These are phyloP conservation scores for Nebria salina DNA, from an alignment of 2,888 invertebrate species.

Conservation along the genomic window DNA sequence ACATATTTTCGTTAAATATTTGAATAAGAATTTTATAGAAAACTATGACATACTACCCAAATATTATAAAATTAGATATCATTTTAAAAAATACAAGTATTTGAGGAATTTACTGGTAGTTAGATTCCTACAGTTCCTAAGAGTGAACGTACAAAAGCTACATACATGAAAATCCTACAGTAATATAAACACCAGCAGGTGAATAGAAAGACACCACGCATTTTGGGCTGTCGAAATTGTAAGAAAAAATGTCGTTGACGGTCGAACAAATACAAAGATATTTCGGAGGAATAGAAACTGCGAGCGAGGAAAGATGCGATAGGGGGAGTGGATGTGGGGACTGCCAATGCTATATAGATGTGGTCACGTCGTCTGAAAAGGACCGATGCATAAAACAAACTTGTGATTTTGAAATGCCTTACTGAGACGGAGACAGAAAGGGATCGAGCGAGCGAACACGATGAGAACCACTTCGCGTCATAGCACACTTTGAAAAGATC, in stretches of 20 bases:
- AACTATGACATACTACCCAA: too few species aligned
- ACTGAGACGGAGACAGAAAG: constrained; percentile 35
- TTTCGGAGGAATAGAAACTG: background rate
- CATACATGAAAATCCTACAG: background rate
- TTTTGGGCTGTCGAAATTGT: background rate
- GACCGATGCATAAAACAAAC: constrained; percentile 52
- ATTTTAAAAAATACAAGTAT: too few species aligned
- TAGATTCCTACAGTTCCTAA: too few species aligned
- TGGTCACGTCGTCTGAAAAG: constrained; percentile 25
- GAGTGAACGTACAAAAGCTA: too few species aligned
- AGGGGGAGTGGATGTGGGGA: background rate
- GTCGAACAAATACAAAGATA: background rate
- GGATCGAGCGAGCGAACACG: background rate
- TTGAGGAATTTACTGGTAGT: too few species aligned
- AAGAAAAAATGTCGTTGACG: background rate
- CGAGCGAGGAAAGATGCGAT: background rate
- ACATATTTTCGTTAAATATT: too few species aligned
- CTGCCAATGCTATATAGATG: constrained; percentile 6
- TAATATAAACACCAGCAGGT: background rate
- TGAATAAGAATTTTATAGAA: too few species aligned
- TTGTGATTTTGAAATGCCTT: constrained; percentile 54
- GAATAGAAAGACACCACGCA: background rate
- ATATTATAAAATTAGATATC: too few species aligned
- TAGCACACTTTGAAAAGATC: constrained; percentile 55
- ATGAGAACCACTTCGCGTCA: constrained; percentile 51